Evolutionary conservation across 2,888 invertebrate species (phyloP), one percentile per base, ranked within the genome.

Genomic region (Chrysotoxum bicinctum): DNA sequence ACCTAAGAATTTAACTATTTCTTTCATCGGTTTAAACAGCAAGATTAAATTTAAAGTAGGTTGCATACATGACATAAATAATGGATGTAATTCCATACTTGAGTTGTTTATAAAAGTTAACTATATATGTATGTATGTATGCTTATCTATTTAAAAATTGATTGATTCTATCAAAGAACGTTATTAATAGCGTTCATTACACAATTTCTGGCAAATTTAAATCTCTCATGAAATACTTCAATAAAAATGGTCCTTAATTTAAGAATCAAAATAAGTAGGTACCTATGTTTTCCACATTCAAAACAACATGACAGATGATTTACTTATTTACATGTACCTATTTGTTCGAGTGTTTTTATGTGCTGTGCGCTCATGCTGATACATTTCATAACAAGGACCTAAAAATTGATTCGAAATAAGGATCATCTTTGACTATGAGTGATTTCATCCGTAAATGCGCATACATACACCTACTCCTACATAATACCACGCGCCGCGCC

Each of bases 331-430:
- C 35, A 32, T 32, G 2, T 14, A 48, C 14, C 21, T 48, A n/a
- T 30, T 52, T 30, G 30, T 52, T 52, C n/a, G 9, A n/a, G 35
- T 19, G 32, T 56, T 56, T 10, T 56, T 56, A 12, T 56, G 12
- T 56, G 0, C 7, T 56, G 32, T 56, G 56, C 56, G 21, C 56
- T 56, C 35, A 12, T 56, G 12, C 32, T 35, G 19, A 56, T 30
- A 54, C 10, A 3, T 16, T 10, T 48, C 6, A 16, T 35, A 6
- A 19, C 19, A 35, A 56, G 8, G 19, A 19, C 12, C 19, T 56
- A 35, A 19, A 56, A 56, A 56, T 56, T 56, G 56, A 56, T 56
- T 56, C 35, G 14, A 56, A 56, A 56, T 56, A 32, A 56, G 35
- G 56, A 21, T 35, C 56, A 35, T 56, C 56, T 56, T 30, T 35